These are phyloP conservation scores for Brachionus paranguensis DNA, from an alignment of 1,140 invertebrate genomes.

Conservation along the genomic window DNA sequence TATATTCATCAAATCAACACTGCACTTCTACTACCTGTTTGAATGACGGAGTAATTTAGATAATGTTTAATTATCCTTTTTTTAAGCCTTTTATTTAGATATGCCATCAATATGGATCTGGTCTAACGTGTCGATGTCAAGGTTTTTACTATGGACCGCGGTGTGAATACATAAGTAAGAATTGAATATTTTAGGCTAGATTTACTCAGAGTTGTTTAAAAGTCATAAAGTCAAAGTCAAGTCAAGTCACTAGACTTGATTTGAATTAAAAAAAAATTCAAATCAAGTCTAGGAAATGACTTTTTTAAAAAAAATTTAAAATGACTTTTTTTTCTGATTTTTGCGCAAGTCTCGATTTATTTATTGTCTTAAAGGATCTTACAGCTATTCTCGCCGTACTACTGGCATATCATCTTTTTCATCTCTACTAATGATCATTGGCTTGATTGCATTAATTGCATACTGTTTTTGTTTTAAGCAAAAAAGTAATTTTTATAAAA, in stretches of 20 bases:
- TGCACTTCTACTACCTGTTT: not conserved
- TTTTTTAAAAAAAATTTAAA: too few species aligned
- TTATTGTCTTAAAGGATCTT: not conserved
- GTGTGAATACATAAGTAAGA: constrained; percentile 6
- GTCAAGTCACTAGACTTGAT: too few species aligned
- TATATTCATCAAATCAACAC: constrained; percentile 46
- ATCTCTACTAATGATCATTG: not conserved
- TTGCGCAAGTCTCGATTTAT: not conserved
- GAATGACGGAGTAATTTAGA: not conserved
- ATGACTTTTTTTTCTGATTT: too few species aligned
- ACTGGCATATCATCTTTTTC: not conserved
- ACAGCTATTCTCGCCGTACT: not conserved
- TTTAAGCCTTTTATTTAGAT: not conserved
- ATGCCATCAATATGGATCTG: not conserved
- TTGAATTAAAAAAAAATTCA: too few species aligned
- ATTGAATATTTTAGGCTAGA: not conserved
- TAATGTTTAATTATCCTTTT: not conserved
- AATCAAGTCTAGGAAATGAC: too few species aligned
- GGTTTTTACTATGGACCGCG: not conserved
- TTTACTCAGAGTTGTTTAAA: too few species aligned
- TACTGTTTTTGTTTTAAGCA: not conserved
- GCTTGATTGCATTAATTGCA: not conserved
- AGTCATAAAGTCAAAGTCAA: too few species aligned
- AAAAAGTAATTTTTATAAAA: not conserved
- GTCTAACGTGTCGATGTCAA: not conserved